Evolutionary conservation across 1,140 invertebrate genomes (phyloP).

Genomic region (Acromyrmex heyeri): DNA sequence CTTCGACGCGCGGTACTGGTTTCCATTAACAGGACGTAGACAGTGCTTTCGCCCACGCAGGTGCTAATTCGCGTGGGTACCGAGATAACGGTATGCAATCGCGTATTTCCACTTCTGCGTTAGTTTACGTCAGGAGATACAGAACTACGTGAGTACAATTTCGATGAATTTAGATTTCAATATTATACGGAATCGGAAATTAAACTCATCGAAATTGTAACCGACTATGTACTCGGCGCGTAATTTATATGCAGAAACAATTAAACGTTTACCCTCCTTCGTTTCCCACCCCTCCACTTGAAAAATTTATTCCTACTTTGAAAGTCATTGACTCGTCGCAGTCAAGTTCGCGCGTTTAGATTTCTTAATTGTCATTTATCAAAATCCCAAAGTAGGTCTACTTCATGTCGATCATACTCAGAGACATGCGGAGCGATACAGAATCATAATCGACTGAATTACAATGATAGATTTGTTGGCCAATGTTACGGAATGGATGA

Average conservation of each 20-base stretch:
- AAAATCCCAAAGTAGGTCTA: constrained; percentile 35
- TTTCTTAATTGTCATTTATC: background rate
- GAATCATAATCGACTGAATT: constrained; percentile 76
- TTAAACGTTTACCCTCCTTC: background rate
- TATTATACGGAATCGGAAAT: background rate
- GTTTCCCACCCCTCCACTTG: background rate
- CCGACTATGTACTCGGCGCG: background rate
- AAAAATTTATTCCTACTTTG: constrained; percentile 10
- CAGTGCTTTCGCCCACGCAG: constrained; percentile 51
- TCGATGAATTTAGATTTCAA: constrained; percentile 41
- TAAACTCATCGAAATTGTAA: constrained; percentile 22
- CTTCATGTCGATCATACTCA: constrained; percentile 50
- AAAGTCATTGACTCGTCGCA: background rate
- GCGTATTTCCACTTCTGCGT: constrained; percentile 5
- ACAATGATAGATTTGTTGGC: constrained; percentile 83
- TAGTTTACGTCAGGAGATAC: background rate
- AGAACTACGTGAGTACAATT: constrained; percentile 20
- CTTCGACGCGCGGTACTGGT: constrained; percentile 55
- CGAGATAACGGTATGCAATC: constrained; percentile 30
- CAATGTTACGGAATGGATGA: constrained; percentile 84
- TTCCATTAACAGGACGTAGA: constrained; percentile 53
- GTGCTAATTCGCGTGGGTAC: constrained; percentile 40
- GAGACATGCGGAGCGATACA: constrained; percentile 56
- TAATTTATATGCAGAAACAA: background rate
- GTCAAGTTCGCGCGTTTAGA: constrained; percentile 24